Base-by-base conservation (phyloP, 1,140 invertebrate genomes). In the Nymphalis io region DNA sequence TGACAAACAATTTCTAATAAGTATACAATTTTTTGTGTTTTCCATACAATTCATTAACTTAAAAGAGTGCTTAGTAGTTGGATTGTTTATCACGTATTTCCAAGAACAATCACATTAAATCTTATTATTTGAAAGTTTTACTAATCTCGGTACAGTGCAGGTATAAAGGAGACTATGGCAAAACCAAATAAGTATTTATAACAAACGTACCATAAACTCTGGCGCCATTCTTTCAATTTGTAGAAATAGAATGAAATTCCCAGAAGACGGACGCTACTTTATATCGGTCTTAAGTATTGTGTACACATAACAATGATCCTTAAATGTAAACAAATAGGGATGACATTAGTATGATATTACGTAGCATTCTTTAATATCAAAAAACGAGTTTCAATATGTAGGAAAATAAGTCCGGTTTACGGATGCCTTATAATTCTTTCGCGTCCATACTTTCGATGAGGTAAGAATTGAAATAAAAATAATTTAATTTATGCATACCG, bases 401-500 rank as follows among this genome's bases (percentile, higher is more conserved):
- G 64, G 67, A 66, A 72, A 75, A 75, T 64, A 73, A 68, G 57
- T 16, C 80, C 78, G 78, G 80, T 82, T 82, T 76, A 64, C 38
- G 33, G 57, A 48, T 8, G 44, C 21, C 46, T 62, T 64, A 55
- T 51, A 51, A 63, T 53, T 33, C 27, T 60, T 55, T 51, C 48
- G 48, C 61, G 57, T 53, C 61, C 68, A 70, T 75, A 78, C 74
- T 79, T 81, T 80, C 80, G 81, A 86, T 84, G 82, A 84, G 83
- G 83, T 83, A 84, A 87, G 81, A 82, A 84, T 75, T 70, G 75
- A 67, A 74, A 76, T 78, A 79, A 78, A 81, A 76, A 76, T 64
- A 78, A 68, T 60, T 68, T 83, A 82, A 84, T 82, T 78, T 83
- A 88, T 85, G 80, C 85, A 83, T 79, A 79, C 79, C 81, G 69